A percentile compares a stretch with the other conserved stretches of the same genome.
Evolutionary conservation across 2,888 invertebrate genomes (phyloP).

Genomic region (Eremobia ochroleuca): DNA sequence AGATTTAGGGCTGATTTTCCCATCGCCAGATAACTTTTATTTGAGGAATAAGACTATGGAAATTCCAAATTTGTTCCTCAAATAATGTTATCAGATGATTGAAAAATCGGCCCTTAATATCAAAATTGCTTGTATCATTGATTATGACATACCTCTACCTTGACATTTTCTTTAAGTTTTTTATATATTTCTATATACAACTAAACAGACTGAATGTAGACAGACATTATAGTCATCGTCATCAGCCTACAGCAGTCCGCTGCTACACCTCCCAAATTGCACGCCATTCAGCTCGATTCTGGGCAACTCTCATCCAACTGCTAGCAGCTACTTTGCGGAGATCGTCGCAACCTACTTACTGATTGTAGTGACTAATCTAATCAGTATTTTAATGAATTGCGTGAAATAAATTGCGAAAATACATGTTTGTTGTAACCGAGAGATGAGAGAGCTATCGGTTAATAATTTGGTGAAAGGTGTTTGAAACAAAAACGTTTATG

Average conservation of each 20-base stretch:
- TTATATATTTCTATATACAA: not conserved
- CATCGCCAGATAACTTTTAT: no score
- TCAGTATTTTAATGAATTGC: not conserved
- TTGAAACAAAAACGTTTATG: slow-evolving; percentile 13
- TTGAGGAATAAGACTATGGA: no score
- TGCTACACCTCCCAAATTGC: not conserved
- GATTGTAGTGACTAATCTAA: not conserved
- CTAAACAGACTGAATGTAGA: not conserved
- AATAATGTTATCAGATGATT: no score
- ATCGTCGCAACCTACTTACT: not conserved
- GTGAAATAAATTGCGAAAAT: not conserved
- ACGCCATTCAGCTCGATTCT: no score
- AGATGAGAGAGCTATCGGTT: not conserved
- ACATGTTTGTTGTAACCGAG: not conserved
- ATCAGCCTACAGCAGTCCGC: not conserved
- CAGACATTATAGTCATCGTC: not conserved
- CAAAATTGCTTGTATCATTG: not conserved
- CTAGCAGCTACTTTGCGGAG: no score
- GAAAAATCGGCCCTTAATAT: no score
- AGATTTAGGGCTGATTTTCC: no score
- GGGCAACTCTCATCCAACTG: no score
- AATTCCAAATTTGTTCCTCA: no score
- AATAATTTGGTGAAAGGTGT: not conserved
- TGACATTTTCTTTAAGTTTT: not conserved
- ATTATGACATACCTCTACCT: not conserved